Conservation (phyloP, 2,888 invertebrate genomes). For the Platynereis dumerilii region DNA sequence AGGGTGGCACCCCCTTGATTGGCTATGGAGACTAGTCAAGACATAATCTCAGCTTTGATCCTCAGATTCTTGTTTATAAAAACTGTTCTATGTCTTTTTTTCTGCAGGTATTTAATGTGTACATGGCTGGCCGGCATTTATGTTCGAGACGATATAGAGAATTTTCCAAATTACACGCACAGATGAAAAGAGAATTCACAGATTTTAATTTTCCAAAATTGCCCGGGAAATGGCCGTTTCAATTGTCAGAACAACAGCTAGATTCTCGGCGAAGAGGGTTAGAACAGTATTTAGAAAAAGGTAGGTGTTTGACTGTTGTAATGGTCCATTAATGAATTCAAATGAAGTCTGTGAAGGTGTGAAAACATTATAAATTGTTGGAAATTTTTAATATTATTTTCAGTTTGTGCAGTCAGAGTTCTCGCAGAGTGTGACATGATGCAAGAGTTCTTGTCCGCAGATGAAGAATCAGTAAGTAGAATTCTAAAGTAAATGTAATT, state of each 20-base stretch:
- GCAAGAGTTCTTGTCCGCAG: slow-evolving; percentile 95
- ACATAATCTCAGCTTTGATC: neutral
- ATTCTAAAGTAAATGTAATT: neutral
- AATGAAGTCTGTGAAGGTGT: neutral
- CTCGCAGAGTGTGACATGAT: slow-evolving; percentile 97
- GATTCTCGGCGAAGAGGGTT: slow-evolving; percentile 92
- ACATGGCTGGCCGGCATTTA: slow-evolving; percentile 97
- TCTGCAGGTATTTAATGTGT: slow-evolving; percentile 84
- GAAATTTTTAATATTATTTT: slow-evolving; percentile 32
- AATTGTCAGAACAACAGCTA: slow-evolving; percentile 92
- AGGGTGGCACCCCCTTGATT: no score
- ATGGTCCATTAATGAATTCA: no score
- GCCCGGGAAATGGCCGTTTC: slow-evolving; percentile 98
- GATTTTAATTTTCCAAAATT: slow-evolving; percentile 96
- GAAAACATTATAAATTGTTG: neutral
- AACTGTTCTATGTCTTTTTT: no score
- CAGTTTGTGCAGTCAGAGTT: slow-evolving; percentile 93
- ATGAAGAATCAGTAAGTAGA: slow-evolving; percentile 68
- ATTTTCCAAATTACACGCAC: slow-evolving; percentile 87
- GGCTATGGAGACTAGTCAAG: neutral
- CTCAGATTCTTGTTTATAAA: no score
- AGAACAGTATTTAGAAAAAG: slow-evolving; percentile 96
- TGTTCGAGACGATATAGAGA: slow-evolving; percentile 96
- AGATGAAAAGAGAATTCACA: slow-evolving; percentile 89
- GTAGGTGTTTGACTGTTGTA: slow-evolving; percentile 46